These are phyloP conservation scores for Portevinia maculata DNA, from an alignment of 2,888 invertebrate species.

Conservation along the genomic window DNA sequence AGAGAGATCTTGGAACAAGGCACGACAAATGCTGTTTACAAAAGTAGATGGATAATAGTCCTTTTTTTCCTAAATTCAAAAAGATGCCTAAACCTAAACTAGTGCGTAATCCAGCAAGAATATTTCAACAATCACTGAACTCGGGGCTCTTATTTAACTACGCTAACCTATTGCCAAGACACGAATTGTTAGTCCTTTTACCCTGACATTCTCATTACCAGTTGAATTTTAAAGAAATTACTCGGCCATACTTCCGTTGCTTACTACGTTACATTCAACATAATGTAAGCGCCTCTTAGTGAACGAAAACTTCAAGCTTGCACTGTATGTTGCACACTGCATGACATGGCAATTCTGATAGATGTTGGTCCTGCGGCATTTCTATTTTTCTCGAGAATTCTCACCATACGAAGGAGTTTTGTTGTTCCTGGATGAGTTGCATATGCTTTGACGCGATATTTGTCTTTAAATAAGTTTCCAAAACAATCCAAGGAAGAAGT, in stretches of 20 bases:
- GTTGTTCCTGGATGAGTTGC: conserved; percentile 43
- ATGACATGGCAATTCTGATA: conserved; percentile 23
- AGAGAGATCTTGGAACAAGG: no score
- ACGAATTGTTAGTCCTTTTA: no score
- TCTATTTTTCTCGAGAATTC: conserved; percentile 39
- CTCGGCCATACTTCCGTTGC: neutral
- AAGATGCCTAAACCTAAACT: no score
- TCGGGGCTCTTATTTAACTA: no score
- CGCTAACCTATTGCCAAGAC: no score
- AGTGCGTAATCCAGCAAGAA: no score
- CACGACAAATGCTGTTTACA: no score
- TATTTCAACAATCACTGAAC: no score
- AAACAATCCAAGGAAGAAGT: conserved; percentile 63
- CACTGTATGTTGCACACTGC: conserved; percentile 39
- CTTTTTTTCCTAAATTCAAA: no score
- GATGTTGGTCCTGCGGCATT: conserved; percentile 63
- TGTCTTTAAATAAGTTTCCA: conserved; percentile 54
- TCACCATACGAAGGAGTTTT: conserved; percentile 31
- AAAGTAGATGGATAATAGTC: no score
- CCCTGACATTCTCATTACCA: neutral
- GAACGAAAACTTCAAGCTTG: conserved; percentile 58
- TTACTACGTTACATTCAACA: conserved; percentile 1
- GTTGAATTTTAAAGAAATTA: neutral
- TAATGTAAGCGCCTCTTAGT: conserved; percentile 6
- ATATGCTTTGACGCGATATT: conserved; percentile 60